Evolutionary conservation across 2,888 invertebrate genomes (phyloP).

Genomic region (Penaeus monodon): DNA sequence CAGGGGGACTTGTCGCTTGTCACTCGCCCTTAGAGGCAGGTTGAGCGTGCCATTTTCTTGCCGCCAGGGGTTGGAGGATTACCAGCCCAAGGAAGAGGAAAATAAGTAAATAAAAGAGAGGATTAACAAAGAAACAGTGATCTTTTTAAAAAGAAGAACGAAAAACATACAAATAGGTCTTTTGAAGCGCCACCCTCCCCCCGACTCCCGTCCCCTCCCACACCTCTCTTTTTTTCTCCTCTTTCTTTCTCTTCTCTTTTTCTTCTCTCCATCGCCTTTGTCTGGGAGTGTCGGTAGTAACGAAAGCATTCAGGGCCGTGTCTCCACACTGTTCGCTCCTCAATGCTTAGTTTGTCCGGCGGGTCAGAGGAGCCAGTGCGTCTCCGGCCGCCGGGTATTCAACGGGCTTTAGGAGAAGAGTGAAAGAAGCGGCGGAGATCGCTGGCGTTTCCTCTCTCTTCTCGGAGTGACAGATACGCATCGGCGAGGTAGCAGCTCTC

Average conservation of each 20-base stretch:
- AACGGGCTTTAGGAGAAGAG: too few species aligned
- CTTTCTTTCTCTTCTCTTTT: neutral
- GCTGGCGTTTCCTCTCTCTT: too few species aligned
- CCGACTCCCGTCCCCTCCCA: neutral
- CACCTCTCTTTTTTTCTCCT: neutral
- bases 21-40: conserved; percentile 9
- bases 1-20: conserved; percentile 9
- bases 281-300: neutral
- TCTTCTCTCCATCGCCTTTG: neutral
- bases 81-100: neutral
- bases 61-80: neutral
- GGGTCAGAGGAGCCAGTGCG: too few species aligned
- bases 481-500: too few species aligned
- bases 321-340: too few species aligned
- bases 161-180: neutral
- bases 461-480: too few species aligned
- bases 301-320: too few species aligned
- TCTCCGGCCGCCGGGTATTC: too few species aligned
- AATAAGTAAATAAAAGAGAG: conserved; percentile 12
- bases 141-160: neutral
- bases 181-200: neutral
- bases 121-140: conserved; percentile 20
- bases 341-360: too few species aligned
- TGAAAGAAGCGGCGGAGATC: too few species aligned
- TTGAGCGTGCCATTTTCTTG: conserved; percentile 15